Evolutionary conservation across 1,140 invertebrate genomes (phyloP).

Genomic region (Oscheius sp.): DNA sequence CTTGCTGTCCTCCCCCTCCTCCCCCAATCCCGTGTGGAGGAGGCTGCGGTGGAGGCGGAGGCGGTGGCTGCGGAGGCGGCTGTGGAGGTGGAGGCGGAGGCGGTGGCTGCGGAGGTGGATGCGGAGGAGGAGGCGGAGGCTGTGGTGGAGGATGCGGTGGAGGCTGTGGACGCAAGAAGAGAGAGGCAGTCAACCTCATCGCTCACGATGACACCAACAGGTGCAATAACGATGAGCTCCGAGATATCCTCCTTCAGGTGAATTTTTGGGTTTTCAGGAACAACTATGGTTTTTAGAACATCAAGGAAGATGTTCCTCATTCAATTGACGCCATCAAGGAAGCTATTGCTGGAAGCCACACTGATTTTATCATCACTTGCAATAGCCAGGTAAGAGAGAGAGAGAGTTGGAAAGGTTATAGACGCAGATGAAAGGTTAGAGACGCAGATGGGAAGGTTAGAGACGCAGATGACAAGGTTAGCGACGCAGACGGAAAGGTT

Average conservation of each 20-base stretch:
- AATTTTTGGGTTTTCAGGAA: not conserved
- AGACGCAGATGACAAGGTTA: too few relatives aligned
- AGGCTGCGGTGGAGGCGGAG: not conserved
- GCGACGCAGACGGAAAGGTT: too few relatives aligned
- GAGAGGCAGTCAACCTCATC: constrained; percentile 20
- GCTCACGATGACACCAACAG: constrained; percentile 17
- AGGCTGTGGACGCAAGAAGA: constrained; percentile 18
- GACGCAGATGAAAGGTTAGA: too few relatives aligned
- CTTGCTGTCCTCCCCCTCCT: too few relatives aligned
- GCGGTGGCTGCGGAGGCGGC: not conserved
- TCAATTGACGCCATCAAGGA: constrained; percentile 20
- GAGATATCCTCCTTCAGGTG: constrained; percentile 17
- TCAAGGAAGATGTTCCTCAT: constrained; percentile 11
- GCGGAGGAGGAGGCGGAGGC: not conserved
- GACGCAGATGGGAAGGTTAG: too few relatives aligned
- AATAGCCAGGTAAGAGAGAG: too few relatives aligned
- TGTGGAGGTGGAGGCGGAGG: not conserved
- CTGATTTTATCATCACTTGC: constrained; percentile 17
- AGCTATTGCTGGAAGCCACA: not conserved
- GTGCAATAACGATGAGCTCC: constrained; percentile 23
- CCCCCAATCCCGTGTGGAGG: not conserved
- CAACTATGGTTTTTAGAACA: constrained; percentile 12
- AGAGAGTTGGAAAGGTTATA: too few relatives aligned
- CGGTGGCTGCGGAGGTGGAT: not conserved
- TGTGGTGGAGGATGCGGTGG: not conserved